Base-by-base conservation (phyloP, 2,888 invertebrate genomes). In the Conomelus anceps region DNA sequence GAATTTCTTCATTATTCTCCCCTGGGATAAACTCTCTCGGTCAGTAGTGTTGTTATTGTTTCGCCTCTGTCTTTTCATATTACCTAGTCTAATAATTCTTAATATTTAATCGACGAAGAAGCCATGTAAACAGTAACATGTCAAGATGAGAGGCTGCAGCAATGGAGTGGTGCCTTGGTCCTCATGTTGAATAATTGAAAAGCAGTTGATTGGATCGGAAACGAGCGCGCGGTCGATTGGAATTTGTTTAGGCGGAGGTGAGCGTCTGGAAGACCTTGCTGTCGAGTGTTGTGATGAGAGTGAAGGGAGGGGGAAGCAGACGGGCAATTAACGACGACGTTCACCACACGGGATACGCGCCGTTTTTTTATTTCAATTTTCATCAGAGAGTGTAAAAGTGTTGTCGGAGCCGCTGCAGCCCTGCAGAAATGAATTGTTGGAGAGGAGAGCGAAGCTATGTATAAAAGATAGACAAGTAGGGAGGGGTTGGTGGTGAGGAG, bases 381-480 rank as follows among this genome's bases (percentile, higher is more conserved):
- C 88, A 88, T 88, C 88, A 63, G 63, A 63, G 63, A 63, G 63
- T 63, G 86, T 24, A 86, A 86, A 86, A 86, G 86, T 86, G 86
- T 86, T 86, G 86, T 86, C 29, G 86, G 23, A 86, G 29, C 86
- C 22, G 84, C 22, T 84, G 84, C 20, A 7, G 84, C 22, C 84
- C 29, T 86, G 86, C 86, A 23, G 85, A 23, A 22, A 85, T 85
- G 85, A 24, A 23, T 85, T 85, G 86, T 86, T 24, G 24, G 23
- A 23, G 23, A 86, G 24, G 86, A 63, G 63, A 63, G 63, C 26
- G 20, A 87, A 13, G 87, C 63, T 41, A 88, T 63, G 63, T 88
- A 88, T 63, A 26, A 88, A 88, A 88, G 29, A 24, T 24, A 29
- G 24, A 87, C 41, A 85, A 91, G 91, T 92, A 94, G 93, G 93